Percentiles rank a stretch among this genome's conserved stretches.
Evolutionary conservation across 2,888 invertebrate genomes (phyloP).

Genomic region (Leucania comma): DNA sequence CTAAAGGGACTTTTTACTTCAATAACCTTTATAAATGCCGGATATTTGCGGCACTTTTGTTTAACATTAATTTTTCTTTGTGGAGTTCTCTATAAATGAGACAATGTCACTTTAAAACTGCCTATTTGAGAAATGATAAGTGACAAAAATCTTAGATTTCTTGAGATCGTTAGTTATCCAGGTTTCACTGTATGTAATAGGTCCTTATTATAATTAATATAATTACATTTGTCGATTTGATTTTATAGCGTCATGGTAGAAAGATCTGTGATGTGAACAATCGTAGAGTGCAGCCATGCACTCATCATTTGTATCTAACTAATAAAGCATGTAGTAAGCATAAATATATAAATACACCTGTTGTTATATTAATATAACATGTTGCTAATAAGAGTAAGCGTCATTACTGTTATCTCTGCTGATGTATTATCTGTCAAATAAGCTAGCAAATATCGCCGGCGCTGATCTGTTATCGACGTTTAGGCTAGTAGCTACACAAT

Average conservation of each 20-base stretch:
- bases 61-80: too few relatives aligned
- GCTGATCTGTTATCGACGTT: constrained; percentile 76
- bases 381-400: constrained; percentile 76
- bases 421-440: constrained; percentile 85
- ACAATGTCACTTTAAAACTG: too few relatives aligned
- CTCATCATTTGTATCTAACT: constrained; percentile 63
- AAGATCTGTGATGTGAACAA: constrained; percentile 27
- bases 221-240: constrained; percentile 15
- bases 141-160: too few relatives aligned
- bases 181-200: neutral
- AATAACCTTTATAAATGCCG: too few relatives aligned
- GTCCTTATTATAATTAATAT: constrained; percentile 7
- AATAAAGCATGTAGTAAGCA: constrained; percentile 69
- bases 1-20: too few relatives aligned
- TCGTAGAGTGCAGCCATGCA: constrained; percentile 69
- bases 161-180: too few relatives aligned
- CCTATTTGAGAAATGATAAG: too few relatives aligned
- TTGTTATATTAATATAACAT: constrained; percentile 70
- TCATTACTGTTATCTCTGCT: constrained; percentile 76
- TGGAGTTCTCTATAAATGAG: too few relatives aligned
- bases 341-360: constrained; percentile 70
- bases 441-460: constrained; percentile 76
- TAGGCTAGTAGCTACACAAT: constrained; percentile 76
- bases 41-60: too few relatives aligned
- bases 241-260: constrained; percentile 13